Conservation (phyloP, 2,888 invertebrate species). For the Epirrita christyi region DNA sequence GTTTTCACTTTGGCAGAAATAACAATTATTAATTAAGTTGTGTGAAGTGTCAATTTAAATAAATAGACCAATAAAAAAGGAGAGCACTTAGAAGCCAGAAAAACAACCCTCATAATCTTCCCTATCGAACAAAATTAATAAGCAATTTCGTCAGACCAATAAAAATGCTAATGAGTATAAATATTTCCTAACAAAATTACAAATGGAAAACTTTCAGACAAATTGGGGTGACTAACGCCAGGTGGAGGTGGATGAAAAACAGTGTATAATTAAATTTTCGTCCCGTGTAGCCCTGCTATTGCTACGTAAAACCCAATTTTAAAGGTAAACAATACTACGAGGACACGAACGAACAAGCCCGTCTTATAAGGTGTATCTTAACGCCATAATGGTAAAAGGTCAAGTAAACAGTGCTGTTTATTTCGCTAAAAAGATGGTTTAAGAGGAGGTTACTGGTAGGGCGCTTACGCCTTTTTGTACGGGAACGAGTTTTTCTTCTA, state of each 20-base stretch:
- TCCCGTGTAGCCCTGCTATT: constrained; percentile 50
- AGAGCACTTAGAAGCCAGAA: not conserved
- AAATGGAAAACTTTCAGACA: constrained; percentile 34
- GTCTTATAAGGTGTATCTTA: constrained; percentile 43
- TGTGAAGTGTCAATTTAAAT: not conserved
- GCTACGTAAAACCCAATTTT: constrained; percentile 59
- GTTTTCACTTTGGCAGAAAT: not conserved
- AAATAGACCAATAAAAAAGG: not conserved
- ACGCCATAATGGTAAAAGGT: constrained; percentile 40
- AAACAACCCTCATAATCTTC: constrained; percentile 6
- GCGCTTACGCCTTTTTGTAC: no score
- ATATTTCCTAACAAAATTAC: constrained; percentile 33
- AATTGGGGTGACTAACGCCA: constrained; percentile 37
- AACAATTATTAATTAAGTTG: not conserved
- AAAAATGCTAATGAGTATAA: constrained; percentile 38
- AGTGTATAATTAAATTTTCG: constrained; percentile 56
- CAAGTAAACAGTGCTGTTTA: constrained; percentile 45
- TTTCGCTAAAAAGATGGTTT: constrained; percentile 40
- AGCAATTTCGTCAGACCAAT: constrained; percentile 17
- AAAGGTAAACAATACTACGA: constrained; percentile 56
- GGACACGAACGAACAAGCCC: constrained; percentile 20
- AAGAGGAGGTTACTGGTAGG: no score
- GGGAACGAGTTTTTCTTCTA: no score
- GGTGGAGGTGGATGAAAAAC: constrained; percentile 36
- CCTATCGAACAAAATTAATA: constrained; percentile 18